Evolutionary conservation across 2,113 vertebrate genomes (phyloP).

Genomic region (Donacobius atricapilla): DNA sequence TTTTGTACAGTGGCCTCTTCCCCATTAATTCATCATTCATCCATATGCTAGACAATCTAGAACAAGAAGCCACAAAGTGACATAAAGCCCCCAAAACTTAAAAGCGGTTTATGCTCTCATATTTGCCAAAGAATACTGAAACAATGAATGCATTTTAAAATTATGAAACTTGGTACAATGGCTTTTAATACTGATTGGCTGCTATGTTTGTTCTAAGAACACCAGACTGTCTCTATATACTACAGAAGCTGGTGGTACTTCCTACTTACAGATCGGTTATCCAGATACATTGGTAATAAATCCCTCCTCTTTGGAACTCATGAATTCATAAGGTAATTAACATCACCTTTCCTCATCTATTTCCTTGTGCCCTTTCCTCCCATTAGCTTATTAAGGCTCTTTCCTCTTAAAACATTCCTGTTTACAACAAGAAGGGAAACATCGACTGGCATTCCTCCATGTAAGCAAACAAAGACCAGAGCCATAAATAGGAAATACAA

Average conservation of each 20-base stretch:
- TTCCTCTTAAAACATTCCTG: neutral
- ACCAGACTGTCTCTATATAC: neutral
- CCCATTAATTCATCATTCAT: neutral
- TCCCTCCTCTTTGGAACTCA: neutral
- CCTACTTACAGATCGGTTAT: neutral
- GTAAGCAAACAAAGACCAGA: neutral
- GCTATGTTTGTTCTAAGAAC: neutral
- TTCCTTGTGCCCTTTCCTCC: neutral
- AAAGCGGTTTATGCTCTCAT: neutral
- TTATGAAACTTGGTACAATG: neutral
- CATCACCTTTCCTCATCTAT: neutral
- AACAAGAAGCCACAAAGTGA: neutral
- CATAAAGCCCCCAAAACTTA: neutral
- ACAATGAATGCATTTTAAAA: neutral
- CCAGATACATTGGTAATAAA: neutral
- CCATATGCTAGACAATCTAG: neutral
- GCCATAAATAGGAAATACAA: neutral
- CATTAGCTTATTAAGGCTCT: neutral
- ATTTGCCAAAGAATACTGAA: neutral
- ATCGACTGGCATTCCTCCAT: neutral
- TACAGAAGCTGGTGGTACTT: neutral
- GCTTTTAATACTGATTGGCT: neutral
- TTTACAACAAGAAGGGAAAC: neutral
- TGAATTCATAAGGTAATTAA: neutral
- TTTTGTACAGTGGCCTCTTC: neutral